A percentile compares a stretch with the other conserved stretches of the same genome.
Conservation (phyloP, 2,888 invertebrate species). For the Clepsis dumicolana region DNA sequence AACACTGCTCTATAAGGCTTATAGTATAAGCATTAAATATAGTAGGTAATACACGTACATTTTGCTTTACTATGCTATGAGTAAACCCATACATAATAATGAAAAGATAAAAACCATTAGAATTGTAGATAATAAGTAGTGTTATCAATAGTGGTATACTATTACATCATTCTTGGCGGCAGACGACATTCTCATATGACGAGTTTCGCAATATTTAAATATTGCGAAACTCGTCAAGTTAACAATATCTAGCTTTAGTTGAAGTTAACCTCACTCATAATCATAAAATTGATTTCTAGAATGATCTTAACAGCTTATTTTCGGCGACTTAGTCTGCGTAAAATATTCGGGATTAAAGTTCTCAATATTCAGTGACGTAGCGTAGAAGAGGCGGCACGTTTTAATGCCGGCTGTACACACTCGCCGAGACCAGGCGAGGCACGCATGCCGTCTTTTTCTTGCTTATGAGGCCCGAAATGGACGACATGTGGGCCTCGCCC, state of each 20-base stretch:
- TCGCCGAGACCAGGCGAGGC: no score
- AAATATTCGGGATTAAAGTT: no score
- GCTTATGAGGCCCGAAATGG: no score
- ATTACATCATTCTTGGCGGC: neutral
- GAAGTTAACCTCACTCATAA: neutral
- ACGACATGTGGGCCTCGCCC: no score
- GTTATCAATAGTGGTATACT: neutral
- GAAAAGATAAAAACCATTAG: neutral
- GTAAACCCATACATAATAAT: neutral
- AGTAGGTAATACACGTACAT: no score
- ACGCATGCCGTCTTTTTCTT: no score
- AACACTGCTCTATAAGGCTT: no score
- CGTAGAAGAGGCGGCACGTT: no score
- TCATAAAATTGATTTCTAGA: neutral
- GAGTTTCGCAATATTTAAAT: slow-evolving; percentile 2
- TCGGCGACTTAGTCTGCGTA: neutral
- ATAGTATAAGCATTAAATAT: no score
- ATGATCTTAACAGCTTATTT: neutral
- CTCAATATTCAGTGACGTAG: no score
- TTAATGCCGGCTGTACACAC: no score
- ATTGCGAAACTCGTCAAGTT: no score
- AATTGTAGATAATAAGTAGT: neutral
- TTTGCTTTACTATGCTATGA: neutral
- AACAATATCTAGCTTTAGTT: neutral
- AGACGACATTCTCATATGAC: neutral